phyloP scores from a whole-genome alignment of 2,797 vertebrate genomes.

The Chelidonichthys spinosus region DNA sequence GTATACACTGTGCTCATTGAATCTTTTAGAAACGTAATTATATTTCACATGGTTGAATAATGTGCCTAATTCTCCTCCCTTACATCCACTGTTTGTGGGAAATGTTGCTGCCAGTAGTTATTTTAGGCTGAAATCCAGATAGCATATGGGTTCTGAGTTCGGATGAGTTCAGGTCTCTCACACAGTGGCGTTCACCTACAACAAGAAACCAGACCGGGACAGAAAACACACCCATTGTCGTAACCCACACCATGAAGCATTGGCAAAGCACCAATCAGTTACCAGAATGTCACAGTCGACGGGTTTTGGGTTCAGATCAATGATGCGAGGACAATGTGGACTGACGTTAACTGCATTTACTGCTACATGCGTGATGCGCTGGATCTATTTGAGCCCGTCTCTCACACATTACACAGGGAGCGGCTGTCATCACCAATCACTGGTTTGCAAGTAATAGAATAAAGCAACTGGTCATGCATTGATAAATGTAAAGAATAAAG shows the following conservation, averaged over 20 bases:
- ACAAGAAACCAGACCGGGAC: neutral
- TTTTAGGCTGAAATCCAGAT: neutral
- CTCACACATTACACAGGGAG: neutral
- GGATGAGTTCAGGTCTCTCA: constrained; percentile 7
- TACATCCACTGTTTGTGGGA: neutral
- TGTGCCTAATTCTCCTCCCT: neutral
- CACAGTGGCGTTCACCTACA: neutral
- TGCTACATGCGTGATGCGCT: neutral
- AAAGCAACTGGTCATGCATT: constrained; percentile 14
- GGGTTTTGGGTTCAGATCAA: constrained; percentile 19
- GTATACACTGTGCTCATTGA: neutral
- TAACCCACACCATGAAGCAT: neutral
- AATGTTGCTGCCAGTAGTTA: neutral
- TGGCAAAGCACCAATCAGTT: constrained; percentile 11
- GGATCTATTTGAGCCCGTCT: neutral
- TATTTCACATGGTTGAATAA: neutral
- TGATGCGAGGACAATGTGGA: constrained; percentile 3
- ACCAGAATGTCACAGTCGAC: neutral
- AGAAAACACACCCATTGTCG: neutral
- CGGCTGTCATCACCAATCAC: neutral
- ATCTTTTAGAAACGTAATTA: constrained; percentile 1
- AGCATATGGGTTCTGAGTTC: neutral
- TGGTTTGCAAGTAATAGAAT: neutral
- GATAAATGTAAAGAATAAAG: constrained; percentile 14
- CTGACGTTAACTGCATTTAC: neutral